Evolutionary conservation across 1,140 invertebrate species (phyloP).

Genomic region (Heterodera schachtii): DNA sequence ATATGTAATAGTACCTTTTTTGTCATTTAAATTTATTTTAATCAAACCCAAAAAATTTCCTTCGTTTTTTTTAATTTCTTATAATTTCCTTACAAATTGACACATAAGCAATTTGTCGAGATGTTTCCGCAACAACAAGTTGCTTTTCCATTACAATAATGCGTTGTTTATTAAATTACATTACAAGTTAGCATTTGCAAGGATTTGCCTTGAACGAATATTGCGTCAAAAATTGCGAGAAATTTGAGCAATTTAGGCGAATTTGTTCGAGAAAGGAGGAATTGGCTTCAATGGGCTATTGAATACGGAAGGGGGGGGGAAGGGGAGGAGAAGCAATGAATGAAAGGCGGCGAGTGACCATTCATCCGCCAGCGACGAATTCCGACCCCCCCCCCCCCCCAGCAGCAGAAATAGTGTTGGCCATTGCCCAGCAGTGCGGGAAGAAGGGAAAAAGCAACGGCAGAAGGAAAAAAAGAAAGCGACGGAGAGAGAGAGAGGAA

Average conservation of each 20-base stretch:
- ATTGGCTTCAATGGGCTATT: not conserved
- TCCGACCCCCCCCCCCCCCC: no score
- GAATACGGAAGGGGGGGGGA: not conserved
- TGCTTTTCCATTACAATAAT: constrained; percentile 48
- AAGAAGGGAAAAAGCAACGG: not conserved
- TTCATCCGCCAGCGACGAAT: not conserved
- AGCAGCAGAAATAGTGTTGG: not conserved
- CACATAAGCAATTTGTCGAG: constrained; percentile 50
- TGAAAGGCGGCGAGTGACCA: not conserved
- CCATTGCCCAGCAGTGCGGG: not conserved
- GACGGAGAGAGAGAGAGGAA: not conserved
- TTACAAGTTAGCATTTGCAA: no score
- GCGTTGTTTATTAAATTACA: not conserved
- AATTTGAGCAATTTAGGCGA: constrained; percentile 29
- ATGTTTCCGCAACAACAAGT: constrained; percentile 43
- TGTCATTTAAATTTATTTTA: not conserved
- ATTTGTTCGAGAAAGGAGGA: constrained; percentile 15
- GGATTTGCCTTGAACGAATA: no score
- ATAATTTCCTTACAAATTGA: constrained; percentile 47
- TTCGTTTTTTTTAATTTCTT: not conserved
- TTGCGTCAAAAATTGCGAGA: constrained; percentile 30
- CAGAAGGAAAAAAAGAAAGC: not conserved
- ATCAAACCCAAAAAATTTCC: not conserved
- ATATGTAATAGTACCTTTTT: not conserved
- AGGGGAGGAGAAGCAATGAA: constrained; percentile 16